Percentiles rank a stretch among this genome's conserved stretches.
Evolutionary conservation across 2,113 vertebrate genomes (phyloP).

Genomic region (Scophthalmus maximus): DNA sequence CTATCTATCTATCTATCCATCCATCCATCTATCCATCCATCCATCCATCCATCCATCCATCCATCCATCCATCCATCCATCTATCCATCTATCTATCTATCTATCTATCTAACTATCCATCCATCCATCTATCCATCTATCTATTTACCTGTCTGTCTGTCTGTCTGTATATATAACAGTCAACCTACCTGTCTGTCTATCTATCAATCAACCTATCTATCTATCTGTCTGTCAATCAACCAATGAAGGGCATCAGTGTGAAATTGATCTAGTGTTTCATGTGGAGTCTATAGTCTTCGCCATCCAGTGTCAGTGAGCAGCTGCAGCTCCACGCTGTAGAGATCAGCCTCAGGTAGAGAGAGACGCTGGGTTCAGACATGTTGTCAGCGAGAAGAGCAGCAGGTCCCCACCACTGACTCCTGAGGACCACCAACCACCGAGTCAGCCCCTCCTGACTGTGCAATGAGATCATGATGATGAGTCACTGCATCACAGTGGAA

Average conservation of each 20-base stretch:
- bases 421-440: constrained; percentile 9
- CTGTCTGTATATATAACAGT: neutral
- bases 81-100: too few relatives aligned
- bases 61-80: neutral
- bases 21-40: neutral
- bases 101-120: neutral
- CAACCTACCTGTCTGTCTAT: neutral
- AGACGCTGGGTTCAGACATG: neutral
- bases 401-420: neutral
- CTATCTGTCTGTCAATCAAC: neutral
- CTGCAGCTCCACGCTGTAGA: too few relatives aligned
- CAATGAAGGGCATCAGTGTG: constrained; percentile 29
- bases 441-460: too few relatives aligned
- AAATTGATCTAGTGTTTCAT: constrained; percentile 47
- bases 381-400: neutral
- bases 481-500: too few relatives aligned
- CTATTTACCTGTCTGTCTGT: neutral
- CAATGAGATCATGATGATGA: constrained; percentile 38
- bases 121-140: neutral
- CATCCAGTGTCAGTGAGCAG: neutral
- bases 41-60: neutral
- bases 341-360: too few relatives aligned
- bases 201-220: neutral
- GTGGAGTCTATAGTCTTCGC: neutral
- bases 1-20: neutral